Conservation (phyloP, 1,140 invertebrate species). For the Probaryconus sp. region DNA sequence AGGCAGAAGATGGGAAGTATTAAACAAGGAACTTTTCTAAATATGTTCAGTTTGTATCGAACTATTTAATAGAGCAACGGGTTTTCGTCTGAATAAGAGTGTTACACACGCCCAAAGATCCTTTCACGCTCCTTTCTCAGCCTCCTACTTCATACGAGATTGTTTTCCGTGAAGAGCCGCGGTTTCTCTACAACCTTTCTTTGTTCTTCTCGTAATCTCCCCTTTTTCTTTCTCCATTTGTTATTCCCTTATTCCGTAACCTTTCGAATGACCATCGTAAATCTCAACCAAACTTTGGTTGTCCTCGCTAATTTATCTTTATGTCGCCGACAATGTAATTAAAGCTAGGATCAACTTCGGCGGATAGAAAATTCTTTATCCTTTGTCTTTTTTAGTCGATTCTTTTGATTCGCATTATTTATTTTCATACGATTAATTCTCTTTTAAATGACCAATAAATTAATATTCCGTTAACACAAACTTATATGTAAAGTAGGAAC, state of each 20-base stretch:
- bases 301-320: constrained; percentile 52
- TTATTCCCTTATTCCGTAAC: constrained; percentile 17
- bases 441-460: too few relatives aligned
- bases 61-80: not conserved
- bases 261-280: constrained; percentile 46
- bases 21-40: too few relatives aligned
- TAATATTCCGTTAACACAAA: too few relatives aligned
- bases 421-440: too few relatives aligned
- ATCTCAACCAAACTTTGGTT: constrained; percentile 36
- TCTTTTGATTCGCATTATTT: not conserved
- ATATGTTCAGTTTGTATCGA: not conserved
- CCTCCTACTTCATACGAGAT: constrained; percentile 10
- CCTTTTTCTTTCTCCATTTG: not conserved
- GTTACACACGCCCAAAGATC: not conserved
- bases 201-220: constrained; percentile 26
- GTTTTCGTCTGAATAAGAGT: constrained; percentile 3
- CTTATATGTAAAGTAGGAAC: too few relatives aligned
- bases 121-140: constrained; percentile 27
- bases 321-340: constrained; percentile 51
- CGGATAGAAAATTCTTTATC: constrained; percentile 17
- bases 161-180: constrained; percentile 41
- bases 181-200: constrained; percentile 27
- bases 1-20: too few relatives aligned
- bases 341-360: constrained; percentile 9
- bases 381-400: not conserved